Base-by-base conservation (phyloP, 2,797 vertebrate genomes). In the Rallus crepitans region DNA sequence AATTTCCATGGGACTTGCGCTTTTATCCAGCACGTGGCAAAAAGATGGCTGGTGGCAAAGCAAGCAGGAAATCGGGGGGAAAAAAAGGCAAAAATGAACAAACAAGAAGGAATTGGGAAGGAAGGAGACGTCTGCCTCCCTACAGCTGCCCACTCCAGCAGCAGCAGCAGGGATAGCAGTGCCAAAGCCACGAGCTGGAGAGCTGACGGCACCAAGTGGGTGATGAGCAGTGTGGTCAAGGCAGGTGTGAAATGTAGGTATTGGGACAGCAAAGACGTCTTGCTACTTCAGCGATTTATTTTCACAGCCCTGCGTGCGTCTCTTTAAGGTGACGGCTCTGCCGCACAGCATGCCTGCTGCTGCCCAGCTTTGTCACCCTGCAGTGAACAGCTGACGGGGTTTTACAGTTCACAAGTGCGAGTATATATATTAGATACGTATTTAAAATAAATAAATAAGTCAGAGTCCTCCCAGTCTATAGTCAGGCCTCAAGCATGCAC, bases 161-260 rank as follows among this genome's bases (percentile, higher is more conserved):
- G 25, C 80, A 52, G 20, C 52, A 40, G 42, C 47, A 55, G 52
- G 42, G n/a, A 64, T 35, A 31, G 76, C 52, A 48, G 28, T 0
- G 11, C 21, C 23, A 33, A 73, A 76, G 31, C n/a, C 5, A 2
- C 1, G 4, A 28, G 59, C 52, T 1, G 1, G 64, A 57, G 40
- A 77, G n/a, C 31, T 64, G 61, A 37, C 0, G 1, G 42, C 50
- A 59, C 33, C 0, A 1, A 15, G 52, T 2, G 27, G 52, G 27
- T 7, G 12, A 1, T 42, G 28, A 27, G 15, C 0, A 0, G 50
- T 68, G 37, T 47, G 33, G 33, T 15, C 28, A 27, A 69, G 63
- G 52, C 15, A 30, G 56, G 11, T 60, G 19, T 17, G 64, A 76
- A 55, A 48, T 17, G 28, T 12, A 40, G 35, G 47, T 50, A 31